A percentile compares a stretch with the other conserved stretches of the same genome.
Evolutionary conservation across 2,888 invertebrate species (phyloP).

Genomic region (Pegoplata infirma): DNA sequence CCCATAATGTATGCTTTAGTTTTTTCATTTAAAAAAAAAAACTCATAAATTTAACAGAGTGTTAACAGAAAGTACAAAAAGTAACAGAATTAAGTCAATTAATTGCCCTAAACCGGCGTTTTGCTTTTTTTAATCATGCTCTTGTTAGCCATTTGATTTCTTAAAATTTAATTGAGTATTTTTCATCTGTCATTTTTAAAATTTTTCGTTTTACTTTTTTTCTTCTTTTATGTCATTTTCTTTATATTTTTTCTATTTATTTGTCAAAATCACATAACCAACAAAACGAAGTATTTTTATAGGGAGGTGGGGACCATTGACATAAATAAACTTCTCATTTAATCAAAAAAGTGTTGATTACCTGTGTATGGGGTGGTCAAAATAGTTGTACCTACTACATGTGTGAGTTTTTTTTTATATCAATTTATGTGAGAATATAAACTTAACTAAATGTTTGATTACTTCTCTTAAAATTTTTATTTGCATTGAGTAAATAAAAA

Average conservation of each 20-base stretch:
- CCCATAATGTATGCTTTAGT: too few species aligned
- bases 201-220: too few species aligned
- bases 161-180: conserved; percentile 23
- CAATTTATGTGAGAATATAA: conserved; percentile 17
- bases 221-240: neutral
- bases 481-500: neutral
- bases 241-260: neutral
- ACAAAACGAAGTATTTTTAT: conserved; percentile 5
- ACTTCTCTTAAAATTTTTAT: neutral
- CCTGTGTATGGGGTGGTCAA: neutral
- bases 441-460: neutral
- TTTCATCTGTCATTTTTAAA: too few species aligned
- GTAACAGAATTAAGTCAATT: too few species aligned
- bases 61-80: too few species aligned
- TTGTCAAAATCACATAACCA: neutral
- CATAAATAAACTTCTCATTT: neutral
- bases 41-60: too few species aligned
- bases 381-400: conserved; percentile 14
- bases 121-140: neutral
- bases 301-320: neutral
- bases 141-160: conserved; percentile 43
- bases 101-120: neutral
- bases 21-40: too few species aligned
- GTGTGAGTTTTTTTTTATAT: conserved; percentile 12
- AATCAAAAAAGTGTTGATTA: conserved; percentile 25